Evolutionary conservation across 1,140 invertebrate species (phyloP), one percentile per base, ranked within the genome.

Genomic region (Drosophila bipectinata): DNA sequence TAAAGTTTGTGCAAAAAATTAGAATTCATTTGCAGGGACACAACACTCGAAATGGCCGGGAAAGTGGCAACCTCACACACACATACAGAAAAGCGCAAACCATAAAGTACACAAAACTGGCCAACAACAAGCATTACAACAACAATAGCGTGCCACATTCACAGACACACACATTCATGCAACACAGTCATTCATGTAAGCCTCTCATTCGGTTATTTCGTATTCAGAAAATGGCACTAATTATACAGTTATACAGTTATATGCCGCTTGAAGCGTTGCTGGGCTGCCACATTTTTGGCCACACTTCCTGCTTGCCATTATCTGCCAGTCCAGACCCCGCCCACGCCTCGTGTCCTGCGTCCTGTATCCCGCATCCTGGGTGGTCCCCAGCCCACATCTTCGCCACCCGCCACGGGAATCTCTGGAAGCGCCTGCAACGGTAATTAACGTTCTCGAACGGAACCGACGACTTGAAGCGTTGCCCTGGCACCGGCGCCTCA

Each of bases 401-500:
- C 2, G 39, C 39, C 45, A 48, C 41, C 49, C 12, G 39, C 14
- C 18, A 8, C 18, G 21, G 45, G 53, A 30, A 45, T 39, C 54
- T 47, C 26, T 67, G 45, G 32, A 24, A 66, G 41, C 71, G 34
- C 56, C 61, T 63, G 69, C 62, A 67, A 85, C 78, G 83, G 83
- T 85, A 85, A 85, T 85, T 85, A 85, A 85, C 83, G 82, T 88
- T 77, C 83, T 85, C 79, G 82, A 85, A 87, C 82, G 82, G 82
- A 85, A 85, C 71, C 79, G 71, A 81, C 83, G 82, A 87, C 82
- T 85, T 82, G 83, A 87, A 85, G 79, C 78, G 60, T 49, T 71
- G 58, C 57, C 73, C 75, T 59, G 60, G 72, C 73, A 61, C 47
- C 34, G 52, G 37, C 48, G 24, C 12, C 41, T 24, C 18, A 49